Conservation (phyloP, 2,888 invertebrate species). For the Ommatoiulus sabulosus region DNA sequence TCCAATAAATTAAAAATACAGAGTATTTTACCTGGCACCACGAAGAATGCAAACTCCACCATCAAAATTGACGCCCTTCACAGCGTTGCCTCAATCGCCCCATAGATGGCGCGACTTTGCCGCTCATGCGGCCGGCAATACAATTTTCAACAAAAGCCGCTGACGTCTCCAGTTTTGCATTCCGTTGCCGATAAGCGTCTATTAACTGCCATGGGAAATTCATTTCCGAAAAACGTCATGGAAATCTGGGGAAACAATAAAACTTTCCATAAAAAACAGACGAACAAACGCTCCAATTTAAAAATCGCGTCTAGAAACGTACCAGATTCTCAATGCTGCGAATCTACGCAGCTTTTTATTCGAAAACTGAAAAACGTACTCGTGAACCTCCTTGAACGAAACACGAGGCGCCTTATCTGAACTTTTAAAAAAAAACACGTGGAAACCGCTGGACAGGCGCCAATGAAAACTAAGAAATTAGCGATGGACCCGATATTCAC, state of each 20-base stretch:
- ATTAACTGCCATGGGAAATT: slow-evolving; percentile 16
- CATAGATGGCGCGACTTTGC: slow-evolving; percentile 2
- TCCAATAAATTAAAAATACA: too few relatives aligned
- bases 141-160: not conserved
- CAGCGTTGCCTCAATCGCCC: not conserved
- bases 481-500: slow-evolving; percentile 34
- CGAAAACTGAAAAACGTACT: not conserved
- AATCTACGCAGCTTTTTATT: not conserved
- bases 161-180: not conserved
- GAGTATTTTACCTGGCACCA: too few relatives aligned
- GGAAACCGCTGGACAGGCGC: not conserved
- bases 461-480: slow-evolving; percentile 3
- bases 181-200: not conserved
- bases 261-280: not conserved
- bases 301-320: too few relatives aligned
- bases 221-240: slow-evolving; percentile 29
- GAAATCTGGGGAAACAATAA: not conserved
- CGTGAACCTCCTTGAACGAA: not conserved
- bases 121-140: not conserved
- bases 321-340: not conserved
- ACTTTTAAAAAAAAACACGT: not conserved
- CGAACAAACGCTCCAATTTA: not conserved
- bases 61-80: slow-evolving; percentile 32
- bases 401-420: slow-evolving; percentile 27
- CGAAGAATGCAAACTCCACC: not conserved